A percentile compares a stretch with the other conserved stretches of the same genome.
phyloP scores from a whole-genome alignment of 2,113 vertebrate species.

The Setophaga kirtlandii region DNA sequence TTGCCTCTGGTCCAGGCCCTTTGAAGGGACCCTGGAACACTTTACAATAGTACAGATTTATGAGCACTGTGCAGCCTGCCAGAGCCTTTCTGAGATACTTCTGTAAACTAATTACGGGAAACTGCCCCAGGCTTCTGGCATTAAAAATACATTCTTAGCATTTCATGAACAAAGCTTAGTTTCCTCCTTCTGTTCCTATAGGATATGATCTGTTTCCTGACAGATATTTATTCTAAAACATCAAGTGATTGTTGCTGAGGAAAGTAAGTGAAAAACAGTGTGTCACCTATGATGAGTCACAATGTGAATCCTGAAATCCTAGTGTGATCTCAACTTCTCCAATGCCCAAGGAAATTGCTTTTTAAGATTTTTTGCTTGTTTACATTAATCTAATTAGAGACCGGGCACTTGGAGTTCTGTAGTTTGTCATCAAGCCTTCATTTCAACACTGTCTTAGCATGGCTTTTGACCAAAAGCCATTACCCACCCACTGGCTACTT shows the following conservation, averaged over 20 bases:
- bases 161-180: constrained; percentile 54
- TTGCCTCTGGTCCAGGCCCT: constrained; percentile 29
- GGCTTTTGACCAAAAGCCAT: constrained; percentile 13
- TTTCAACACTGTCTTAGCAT: neutral
- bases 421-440: neutral
- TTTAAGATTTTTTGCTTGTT: neutral
- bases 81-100: constrained; percentile 17
- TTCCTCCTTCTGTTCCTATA: constrained; percentile 57
- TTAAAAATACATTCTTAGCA: constrained; percentile 56
- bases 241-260: constrained; percentile 5
- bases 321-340: neutral
- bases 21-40: constrained; percentile 32
- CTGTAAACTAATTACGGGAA: constrained; percentile 57
- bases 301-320: neutral
- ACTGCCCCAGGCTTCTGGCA: constrained; percentile 10
- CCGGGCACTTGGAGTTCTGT: neutral
- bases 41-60: constrained; percentile 28
- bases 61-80: neutral
- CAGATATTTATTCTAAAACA: constrained; percentile 51
- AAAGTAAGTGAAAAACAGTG: neutral
- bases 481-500: neutral
- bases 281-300: neutral
- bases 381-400: neutral
- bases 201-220: constrained; percentile 57
- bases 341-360: neutral